Conservation (phyloP, 2,888 invertebrate genomes). For the Amblyteles armatorius region DNA sequence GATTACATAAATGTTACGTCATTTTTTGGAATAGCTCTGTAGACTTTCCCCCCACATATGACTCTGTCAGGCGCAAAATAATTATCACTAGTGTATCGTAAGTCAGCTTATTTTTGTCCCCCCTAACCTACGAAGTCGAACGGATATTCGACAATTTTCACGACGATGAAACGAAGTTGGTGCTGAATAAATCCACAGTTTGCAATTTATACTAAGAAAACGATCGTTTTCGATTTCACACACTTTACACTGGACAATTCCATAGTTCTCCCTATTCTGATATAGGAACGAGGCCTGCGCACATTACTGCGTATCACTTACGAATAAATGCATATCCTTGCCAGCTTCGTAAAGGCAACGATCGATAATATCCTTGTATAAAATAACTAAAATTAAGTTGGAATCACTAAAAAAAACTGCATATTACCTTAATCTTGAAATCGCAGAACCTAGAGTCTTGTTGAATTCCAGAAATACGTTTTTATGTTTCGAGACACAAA, state of each 20-base stretch:
- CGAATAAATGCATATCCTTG: conserved; percentile 14
- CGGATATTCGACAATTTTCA: neutral
- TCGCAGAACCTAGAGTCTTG: neutral
- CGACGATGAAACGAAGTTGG: neutral
- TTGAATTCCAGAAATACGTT: neutral
- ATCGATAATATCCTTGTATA: conserved; percentile 45
- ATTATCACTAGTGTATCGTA: neutral
- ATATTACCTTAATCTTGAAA: conserved; percentile 10
- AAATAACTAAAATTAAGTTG: neutral
- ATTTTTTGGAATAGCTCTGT: neutral
- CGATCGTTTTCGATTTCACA: neutral
- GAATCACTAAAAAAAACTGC: neutral
- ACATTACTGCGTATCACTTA: conserved; percentile 17
- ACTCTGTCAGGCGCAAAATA: neutral
- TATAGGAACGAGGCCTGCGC: conserved; percentile 16
- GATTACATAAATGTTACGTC: neutral
- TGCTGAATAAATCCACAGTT: neutral
- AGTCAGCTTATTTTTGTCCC: neutral
- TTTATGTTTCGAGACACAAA: neutral
- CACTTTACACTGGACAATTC: conserved; percentile 1
- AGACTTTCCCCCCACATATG: too few species aligned
- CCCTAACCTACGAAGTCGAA: neutral
- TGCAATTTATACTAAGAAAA: neutral
- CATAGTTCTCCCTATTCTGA: neutral
- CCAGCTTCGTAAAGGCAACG: conserved; percentile 3